phyloP scores from a whole-genome alignment of 2,797 vertebrate species.

The Pristis pectinata region DNA sequence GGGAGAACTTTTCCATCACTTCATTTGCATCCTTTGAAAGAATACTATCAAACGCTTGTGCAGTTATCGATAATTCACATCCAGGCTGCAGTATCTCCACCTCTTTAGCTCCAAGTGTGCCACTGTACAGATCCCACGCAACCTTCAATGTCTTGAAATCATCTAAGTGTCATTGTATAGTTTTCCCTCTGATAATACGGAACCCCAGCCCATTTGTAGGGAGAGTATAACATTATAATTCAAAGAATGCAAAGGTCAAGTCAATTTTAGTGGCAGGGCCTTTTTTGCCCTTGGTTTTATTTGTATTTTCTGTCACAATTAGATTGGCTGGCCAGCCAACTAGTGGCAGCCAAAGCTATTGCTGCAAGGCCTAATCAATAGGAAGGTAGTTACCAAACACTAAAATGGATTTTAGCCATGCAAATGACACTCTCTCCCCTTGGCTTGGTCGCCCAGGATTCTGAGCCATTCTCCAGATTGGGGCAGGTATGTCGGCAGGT shows the following conservation, averaged over 20 bases:
- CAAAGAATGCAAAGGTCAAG: neutral
- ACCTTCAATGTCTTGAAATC: no score
- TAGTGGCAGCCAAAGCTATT: no score
- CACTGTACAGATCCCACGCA: neutral
- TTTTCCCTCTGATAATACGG: neutral
- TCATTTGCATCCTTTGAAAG: neutral
- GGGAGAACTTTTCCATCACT: neutral
- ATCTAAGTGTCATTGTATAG: neutral
- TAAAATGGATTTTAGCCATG: neutral
- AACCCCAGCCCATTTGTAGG: no score
- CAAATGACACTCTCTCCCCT: neutral
- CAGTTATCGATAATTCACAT: neutral
- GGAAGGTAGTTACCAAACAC: neutral
- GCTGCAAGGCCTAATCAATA: neutral
- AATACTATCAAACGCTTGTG: neutral
- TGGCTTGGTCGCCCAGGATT: neutral
- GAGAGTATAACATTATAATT: no score
- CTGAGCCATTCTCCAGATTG: neutral
- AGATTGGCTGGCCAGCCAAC: neutral
- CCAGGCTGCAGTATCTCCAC: neutral
- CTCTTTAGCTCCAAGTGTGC: neutral
- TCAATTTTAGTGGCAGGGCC: neutral
- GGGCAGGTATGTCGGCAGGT: neutral
- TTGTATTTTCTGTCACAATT: neutral
- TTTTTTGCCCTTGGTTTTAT: neutral